phyloP scores from a whole-genome alignment of 1,140 invertebrate genomes.

The Euglossa dilemma region DNA sequence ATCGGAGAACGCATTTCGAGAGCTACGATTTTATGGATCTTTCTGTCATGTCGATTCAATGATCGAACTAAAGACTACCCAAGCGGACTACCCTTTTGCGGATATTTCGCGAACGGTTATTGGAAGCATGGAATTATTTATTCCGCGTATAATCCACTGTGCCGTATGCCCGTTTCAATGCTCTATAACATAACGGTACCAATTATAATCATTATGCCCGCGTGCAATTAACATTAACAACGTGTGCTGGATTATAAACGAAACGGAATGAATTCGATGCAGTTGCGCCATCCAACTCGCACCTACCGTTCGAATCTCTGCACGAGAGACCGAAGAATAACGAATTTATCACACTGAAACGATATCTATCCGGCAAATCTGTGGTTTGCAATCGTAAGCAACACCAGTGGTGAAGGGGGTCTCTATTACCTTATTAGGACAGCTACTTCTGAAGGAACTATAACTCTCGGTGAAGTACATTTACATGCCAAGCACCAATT shows the following conservation, averaged over 20 bases:
- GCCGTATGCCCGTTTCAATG: not conserved
- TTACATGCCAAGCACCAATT: no score
- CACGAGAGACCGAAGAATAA: not conserved
- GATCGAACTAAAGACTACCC: not conserved
- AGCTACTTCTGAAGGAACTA: no score
- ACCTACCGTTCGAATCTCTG: not conserved
- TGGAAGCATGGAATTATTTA: slow-evolving; percentile 21
- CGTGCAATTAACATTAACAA: slow-evolving; percentile 18
- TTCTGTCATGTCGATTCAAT: not conserved
- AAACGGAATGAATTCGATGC: slow-evolving; percentile 27
- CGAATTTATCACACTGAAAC: not conserved
- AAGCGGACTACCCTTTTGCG: not conserved
- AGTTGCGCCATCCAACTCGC: slow-evolving; percentile 5
- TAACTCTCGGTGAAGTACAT: no score
- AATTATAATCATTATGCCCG: slow-evolving; percentile 19
- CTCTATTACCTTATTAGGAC: not conserved
- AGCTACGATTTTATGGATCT: not conserved
- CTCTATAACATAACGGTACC: slow-evolving; percentile 3
- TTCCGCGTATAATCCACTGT: not conserved
- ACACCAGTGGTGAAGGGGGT: not conserved
- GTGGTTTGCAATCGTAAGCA: not conserved
- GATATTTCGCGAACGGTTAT: not conserved
- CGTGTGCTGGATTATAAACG: slow-evolving; percentile 6
- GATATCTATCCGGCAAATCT: not conserved
- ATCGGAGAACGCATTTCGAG: not conserved